Conservation (phyloP, 2,113 vertebrate species). For the Chrysochloris asiatica region DNA sequence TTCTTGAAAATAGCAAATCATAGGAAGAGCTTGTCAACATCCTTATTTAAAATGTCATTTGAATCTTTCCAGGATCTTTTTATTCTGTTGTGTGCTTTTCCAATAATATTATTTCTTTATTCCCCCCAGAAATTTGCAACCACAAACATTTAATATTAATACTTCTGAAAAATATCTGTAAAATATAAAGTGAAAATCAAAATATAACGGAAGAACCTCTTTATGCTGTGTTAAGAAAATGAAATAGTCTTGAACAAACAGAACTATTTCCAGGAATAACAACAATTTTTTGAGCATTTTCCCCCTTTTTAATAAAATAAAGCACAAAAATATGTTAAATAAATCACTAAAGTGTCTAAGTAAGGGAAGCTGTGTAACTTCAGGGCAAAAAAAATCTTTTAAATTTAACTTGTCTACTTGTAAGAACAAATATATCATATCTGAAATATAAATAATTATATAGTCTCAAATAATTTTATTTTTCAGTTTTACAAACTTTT, state of each 20-base stretch:
- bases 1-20: too few relatives aligned
- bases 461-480: conserved; percentile 73
- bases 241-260: conserved; percentile 66
- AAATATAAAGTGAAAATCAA: conserved; percentile 76
- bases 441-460: conserved; percentile 71
- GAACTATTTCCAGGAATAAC: conserved; percentile 71
- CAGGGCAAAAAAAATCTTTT: conserved; percentile 51
- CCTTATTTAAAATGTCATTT: conserved; percentile 74
- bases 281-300: conserved; percentile 57
- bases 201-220: conserved; percentile 69
- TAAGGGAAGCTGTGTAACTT: conserved; percentile 73
- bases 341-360: conserved; percentile 75
- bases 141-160: conserved; percentile 66
- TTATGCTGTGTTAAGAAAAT: conserved; percentile 67
- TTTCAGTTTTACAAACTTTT: conserved; percentile 68
- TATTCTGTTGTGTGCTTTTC: not conserved
- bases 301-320: conserved; percentile 45
- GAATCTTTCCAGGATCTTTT: conserved; percentile 74
- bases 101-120: conserved; percentile 67
- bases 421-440: conserved; percentile 69
- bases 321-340: conserved; percentile 63
- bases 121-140: conserved; percentile 63
- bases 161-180: conserved; percentile 65
- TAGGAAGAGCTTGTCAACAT: conserved; percentile 74
- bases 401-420: conserved; percentile 58